Evolutionary conservation across 2,888 invertebrate species (phyloP).

Genomic region (Apomyelois bistriatella): DNA sequence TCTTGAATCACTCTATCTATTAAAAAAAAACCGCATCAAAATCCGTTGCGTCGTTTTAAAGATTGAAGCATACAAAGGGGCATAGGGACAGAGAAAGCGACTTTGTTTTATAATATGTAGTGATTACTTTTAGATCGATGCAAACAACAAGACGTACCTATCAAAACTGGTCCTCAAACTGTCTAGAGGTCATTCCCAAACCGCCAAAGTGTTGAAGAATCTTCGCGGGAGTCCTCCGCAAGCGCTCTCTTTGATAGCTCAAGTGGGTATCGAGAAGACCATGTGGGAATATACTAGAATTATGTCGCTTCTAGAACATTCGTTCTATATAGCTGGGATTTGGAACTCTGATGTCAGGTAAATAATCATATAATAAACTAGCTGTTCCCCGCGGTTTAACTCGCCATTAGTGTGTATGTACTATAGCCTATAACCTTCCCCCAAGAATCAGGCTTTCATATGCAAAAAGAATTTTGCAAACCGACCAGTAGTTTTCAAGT

Average conservation of each 20-base stretch:
- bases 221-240: conserved; percentile 60
- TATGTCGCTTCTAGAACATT: conserved; percentile 69
- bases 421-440: too few species aligned
- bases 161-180: conserved; percentile 68
- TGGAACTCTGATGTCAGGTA: conserved; percentile 68
- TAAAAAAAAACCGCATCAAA: too few species aligned
- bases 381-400: too few species aligned
- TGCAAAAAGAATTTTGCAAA: too few species aligned
- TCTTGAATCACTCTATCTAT: too few species aligned
- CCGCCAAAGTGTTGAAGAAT: conserved; percentile 61
- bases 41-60: too few species aligned
- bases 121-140: conserved; percentile 72
- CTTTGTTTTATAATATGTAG: too few species aligned
- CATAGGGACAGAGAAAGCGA: too few species aligned
- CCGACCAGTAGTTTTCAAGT: too few species aligned
- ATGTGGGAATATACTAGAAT: conserved; percentile 73
- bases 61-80: too few species aligned
- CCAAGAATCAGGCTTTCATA: too few species aligned
- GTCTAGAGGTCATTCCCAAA: conserved; percentile 69
- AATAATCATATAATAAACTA: background rate
- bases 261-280: conserved; percentile 66
- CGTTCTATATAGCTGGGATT: conserved; percentile 69
- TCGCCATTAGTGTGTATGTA: too few species aligned
- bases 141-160: conserved; percentile 69
- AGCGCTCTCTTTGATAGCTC: conserved; percentile 63